These are phyloP conservation scores for Myiozetetes cayanensis DNA, from an alignment of 2,113 vertebrate species.

Conservation along the genomic window DNA sequence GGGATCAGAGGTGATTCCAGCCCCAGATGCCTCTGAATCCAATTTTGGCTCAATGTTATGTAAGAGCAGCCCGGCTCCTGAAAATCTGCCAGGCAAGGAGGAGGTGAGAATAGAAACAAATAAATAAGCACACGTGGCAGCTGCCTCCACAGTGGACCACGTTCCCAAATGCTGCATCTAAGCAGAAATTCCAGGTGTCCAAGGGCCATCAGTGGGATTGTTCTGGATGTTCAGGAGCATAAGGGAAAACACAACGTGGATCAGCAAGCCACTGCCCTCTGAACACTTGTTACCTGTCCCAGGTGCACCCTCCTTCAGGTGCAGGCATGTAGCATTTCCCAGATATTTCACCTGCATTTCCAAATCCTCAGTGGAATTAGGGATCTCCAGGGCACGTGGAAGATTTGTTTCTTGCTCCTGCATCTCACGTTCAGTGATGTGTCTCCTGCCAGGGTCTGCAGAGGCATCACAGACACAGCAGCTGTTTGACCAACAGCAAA, in stretches of 20 bases:
- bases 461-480: background rate
- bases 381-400: background rate
- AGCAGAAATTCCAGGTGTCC: background rate
- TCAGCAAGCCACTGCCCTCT: background rate
- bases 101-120: slow-evolving; percentile 54
- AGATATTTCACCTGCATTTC: background rate
- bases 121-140: background rate
- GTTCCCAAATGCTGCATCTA: background rate
- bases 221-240: background rate
- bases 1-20: background rate
- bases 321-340: background rate
- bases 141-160: background rate
- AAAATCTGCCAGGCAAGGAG: slow-evolving; percentile 39
- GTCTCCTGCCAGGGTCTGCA: background rate
- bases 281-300: background rate
- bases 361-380: background rate
- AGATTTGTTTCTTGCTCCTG: background rate
- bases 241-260: background rate
- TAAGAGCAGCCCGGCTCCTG: slow-evolving; percentile 14
- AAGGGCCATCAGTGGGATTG: background rate
- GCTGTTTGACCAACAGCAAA: background rate
- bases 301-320: background rate
- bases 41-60: background rate
- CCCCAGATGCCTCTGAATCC: background rate
- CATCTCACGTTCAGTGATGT: background rate